Evolutionary conservation across 2,113 vertebrate species (phyloP), one percentile per base, ranked within the genome.

Genomic region (Piaya cayana): DNA sequence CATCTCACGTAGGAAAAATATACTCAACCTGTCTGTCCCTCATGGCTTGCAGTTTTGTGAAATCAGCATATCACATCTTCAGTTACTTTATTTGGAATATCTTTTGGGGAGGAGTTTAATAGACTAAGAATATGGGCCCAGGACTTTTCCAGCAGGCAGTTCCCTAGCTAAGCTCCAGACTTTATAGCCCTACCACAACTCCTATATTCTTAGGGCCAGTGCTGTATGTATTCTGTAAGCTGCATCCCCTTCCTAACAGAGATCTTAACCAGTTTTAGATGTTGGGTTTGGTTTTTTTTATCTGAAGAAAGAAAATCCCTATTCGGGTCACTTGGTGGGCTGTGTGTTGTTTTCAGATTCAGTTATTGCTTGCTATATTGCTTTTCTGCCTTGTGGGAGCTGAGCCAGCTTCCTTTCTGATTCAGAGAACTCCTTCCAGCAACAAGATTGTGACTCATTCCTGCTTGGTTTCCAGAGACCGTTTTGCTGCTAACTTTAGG

Each of bases 301-400:
- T 94, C 80, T 75, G 68, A 84, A 93, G 94, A 72, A 95, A 87
- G 86, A 93, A 94, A 91, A 92, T 96, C 82, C 94, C 82, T 88
- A 68, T 96, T 93, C 2, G 36, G 95, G 92, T 96, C 96, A 95
- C 94, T 95, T 94, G 88, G 86, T 95, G 96, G 92, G 55, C 65
- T 95, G 47, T 90, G 87, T 88, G 93, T 92, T 93, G 93, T 94
- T 97, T 95, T 86, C 92, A 71, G 55, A 91, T 88, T 68, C 91
- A 87, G 92, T 97, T 95, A 96, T 97, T 96, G 94, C 94, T 96
- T 97, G 91, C 93, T 92, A 88, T 96, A 95, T 95, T 97, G 94
- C 93, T 97, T 96, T 95, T 95, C 89, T 96, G 93, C 90, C 91
- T 97, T 97, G 90, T 97, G 96, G 95, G 96, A 96, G 91, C 96